Base-by-base conservation (phyloP, 92 coral and sea anemone genomes). In the Chrysogorgia sp. region DNA sequence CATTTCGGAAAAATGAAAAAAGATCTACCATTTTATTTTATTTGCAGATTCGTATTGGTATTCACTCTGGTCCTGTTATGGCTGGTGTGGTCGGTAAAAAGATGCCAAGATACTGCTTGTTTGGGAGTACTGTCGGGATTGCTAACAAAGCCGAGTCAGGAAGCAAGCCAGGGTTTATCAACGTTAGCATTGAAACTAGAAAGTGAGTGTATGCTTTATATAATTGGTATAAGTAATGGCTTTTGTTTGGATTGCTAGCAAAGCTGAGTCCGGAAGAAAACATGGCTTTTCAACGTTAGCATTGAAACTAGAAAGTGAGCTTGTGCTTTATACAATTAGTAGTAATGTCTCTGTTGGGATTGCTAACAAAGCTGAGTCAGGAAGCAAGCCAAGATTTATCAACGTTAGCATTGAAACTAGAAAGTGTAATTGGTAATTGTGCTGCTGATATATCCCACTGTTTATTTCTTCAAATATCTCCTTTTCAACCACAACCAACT, bases 111-210 rank as follows among this genome's bases (percentile, higher is more conserved):
- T 96, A 96, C 47, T 96, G 99, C 68, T 80, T 96, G 65, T 96
- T 96, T 56, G 99, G 99, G 10, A 82, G 89, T 70, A 91, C 99
- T 0, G 99, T 96, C 32, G 92, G 96, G 14, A 76, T 96, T 58
- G 99, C 99, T 12, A 96, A 96, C 94, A 96, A 96, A 84, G 90
- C 90, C 89, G 99, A 96, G 79, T 96, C 99, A 5, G 99, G 99
- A 69, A 91, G 97, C 68, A 91, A 92, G 83, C 97, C 99, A n/a
- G 99, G 99, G 1, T 89, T 83, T 82, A 92, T 96, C 57, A 96
- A 96, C 76, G 92, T 96, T 60, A 96, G 99, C 90, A 83, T 87
- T 62, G 99, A 96, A 57, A 96, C 97, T 9, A 90, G 92, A 82
- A 84, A 89, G 99, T 91, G 53, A 87, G 90, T 59, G 22, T 26